These are phyloP conservation scores for Anagyrus pseudococci DNA, from an alignment of 2,888 invertebrate species.

Conservation along the genomic window DNA sequence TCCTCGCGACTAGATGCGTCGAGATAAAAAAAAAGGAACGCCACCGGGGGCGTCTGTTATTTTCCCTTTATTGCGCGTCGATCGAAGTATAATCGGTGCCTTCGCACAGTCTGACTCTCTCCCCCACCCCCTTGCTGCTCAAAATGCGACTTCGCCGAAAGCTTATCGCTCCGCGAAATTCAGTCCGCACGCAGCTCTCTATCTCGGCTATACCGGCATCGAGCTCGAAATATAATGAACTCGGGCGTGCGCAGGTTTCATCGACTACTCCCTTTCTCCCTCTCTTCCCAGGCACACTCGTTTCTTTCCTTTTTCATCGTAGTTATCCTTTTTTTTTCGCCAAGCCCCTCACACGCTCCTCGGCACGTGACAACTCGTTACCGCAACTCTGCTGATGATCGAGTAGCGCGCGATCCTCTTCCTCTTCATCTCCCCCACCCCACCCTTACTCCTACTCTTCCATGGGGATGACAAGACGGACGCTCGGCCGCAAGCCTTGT, in stretches of 20 bases:
- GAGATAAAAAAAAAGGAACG: constrained; percentile 17
- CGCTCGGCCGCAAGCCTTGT: too few species aligned
- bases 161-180: constrained; percentile 52
- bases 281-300: constrained; percentile 2
- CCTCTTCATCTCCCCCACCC: too few species aligned
- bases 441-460: too few species aligned
- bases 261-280: constrained; percentile 1
- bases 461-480: constrained; percentile 32
- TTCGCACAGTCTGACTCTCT: too few species aligned
- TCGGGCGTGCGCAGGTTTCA: too few species aligned
- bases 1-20: too few species aligned
- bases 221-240: too few species aligned
- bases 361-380: constrained; percentile 54
- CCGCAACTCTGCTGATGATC: constrained; percentile 50
- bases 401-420: constrained; percentile 41
- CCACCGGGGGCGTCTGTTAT: background rate
- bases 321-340: too few species aligned
- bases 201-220: too few species aligned
- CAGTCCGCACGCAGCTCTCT: constrained; percentile 41
- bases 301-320: too few species aligned
- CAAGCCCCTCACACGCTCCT: too few species aligned
- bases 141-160: constrained; percentile 46
- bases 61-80: constrained; percentile 19
- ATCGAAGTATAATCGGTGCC: constrained; percentile 35
- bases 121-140: too few species aligned